Evolutionary conservation across 2,888 invertebrate species (phyloP).

Genomic region (Calameuta filiformis): DNA sequence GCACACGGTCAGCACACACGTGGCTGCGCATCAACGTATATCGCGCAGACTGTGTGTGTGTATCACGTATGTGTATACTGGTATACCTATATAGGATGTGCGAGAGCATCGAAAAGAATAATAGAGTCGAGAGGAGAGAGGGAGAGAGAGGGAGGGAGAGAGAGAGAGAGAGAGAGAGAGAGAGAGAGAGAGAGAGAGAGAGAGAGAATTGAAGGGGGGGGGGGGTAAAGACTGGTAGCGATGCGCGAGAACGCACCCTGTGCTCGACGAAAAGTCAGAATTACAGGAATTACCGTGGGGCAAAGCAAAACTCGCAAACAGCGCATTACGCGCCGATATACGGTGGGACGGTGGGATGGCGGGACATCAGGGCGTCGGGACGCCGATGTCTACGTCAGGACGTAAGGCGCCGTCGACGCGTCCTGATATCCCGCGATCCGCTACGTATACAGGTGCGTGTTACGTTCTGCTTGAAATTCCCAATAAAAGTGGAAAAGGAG

Average conservation of each 20-base stretch:
- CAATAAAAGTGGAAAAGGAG: not conserved
- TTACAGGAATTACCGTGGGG: constrained; percentile 59
- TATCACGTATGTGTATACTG: not conserved
- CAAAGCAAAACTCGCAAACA: constrained; percentile 42
- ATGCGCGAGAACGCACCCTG: constrained; percentile 7
- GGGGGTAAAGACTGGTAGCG: constrained; percentile 58
- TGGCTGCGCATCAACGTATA: constrained; percentile 11
- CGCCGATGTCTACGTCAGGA: not conserved
- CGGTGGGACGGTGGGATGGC: not conserved
- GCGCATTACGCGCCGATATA: constrained; percentile 40
- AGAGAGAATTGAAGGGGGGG: not conserved
- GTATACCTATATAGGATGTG: constrained; percentile 18
- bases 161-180: not conserved
- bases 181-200: not conserved
- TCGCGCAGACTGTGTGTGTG: not conserved
- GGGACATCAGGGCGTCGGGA: not conserved
- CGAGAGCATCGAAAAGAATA: constrained; percentile 42
- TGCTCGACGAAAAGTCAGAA: constrained; percentile 56
- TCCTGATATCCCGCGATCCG: constrained; percentile 20
- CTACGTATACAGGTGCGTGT: not conserved
- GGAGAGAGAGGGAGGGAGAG: not conserved
- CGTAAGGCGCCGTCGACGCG: not conserved
- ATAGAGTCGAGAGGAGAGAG: constrained; percentile 38
- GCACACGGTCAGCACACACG: constrained; percentile 17
- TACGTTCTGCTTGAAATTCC: not conserved